Evolutionary conservation across 2,888 invertebrate genomes (phyloP).

Genomic region (Odiellus spinosus): DNA sequence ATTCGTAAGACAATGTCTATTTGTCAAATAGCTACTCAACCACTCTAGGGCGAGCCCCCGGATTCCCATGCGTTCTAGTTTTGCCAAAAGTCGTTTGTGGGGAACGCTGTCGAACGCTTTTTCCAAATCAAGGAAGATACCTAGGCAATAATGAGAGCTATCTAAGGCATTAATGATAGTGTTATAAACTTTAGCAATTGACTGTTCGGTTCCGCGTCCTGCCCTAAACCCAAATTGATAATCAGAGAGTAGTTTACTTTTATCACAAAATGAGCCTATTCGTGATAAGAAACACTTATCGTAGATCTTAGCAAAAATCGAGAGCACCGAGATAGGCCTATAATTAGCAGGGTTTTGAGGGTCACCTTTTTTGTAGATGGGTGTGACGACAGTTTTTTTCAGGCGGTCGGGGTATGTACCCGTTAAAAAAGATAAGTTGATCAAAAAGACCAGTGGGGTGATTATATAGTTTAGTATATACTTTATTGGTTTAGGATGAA

Average conservation of each 20-base stretch:
- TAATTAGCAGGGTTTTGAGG: background rate
- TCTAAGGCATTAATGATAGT: background rate
- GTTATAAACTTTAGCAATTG: background rate
- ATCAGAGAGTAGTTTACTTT: background rate
- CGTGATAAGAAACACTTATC: background rate
- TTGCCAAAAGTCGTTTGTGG: too few species aligned
- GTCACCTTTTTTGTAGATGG: background rate
- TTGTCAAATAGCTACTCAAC: background rate
- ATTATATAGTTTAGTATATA: too few species aligned
- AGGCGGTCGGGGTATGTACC: too few species aligned
- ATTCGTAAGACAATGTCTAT: background rate
- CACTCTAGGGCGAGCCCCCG: too few species aligned
- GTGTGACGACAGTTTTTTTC: background rate
- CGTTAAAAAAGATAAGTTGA: too few species aligned
- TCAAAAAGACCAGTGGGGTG: too few species aligned
- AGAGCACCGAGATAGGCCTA: background rate
- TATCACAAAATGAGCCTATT: background rate
- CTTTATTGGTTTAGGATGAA: too few species aligned
- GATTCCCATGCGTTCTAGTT: too few species aligned
- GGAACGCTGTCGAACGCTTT: too few species aligned
- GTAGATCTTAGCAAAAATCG: background rate
- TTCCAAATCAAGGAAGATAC: too few species aligned
- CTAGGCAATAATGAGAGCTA: background rate
- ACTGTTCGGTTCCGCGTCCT: background rate
- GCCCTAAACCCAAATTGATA: background rate